Evolutionary conservation across 2,888 invertebrate species (phyloP), one percentile per base, ranked within the genome.

Genomic region (Drepana falcataria): DNA sequence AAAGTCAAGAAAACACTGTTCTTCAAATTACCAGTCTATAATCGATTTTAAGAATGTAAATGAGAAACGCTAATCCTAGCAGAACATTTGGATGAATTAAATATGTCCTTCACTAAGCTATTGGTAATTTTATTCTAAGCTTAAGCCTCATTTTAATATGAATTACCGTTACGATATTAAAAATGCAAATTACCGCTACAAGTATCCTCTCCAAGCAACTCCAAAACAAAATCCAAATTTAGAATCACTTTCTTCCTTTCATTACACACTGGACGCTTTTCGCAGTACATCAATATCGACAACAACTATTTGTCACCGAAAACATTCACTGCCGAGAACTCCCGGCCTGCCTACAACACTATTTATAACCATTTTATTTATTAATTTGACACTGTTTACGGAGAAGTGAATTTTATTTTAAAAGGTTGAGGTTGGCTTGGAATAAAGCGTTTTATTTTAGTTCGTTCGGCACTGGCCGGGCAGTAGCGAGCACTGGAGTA

Each of bases 391-490:
- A 56, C 55, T 54, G 56, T 54, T 56, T 57, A 52, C 62, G 37
- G 53, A 56, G 56, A 35, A 64, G 51, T 47, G 56, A 60, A 55
- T 56, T 57, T 61, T 6, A 44, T 44, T 6, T 7, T 44, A 9
- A 44, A 44, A 7, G 7, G 34, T 55, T 58, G 55, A 57, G 70
- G 68, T 65, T 67, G 66, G 60, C 57, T 66, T 61, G 71, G 65
- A 74, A 68, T 73, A 70, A 57, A 52, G 65, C 59, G 75, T 77
- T 81, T 84, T 85, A 85, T 81, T 88, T 87, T 84, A 89, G 85
- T 77, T 61, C 75, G 72, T 70, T 75, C 78, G 78, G 73, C 81
- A 73, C 69, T 76, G 80, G 80, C 81, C 79, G 80, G 82, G 82
- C 75, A 82, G 77, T 77, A 79, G 81, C 82, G 81, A 79, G 81